Conservation (phyloP, 1,140 invertebrate species). For the Leptoteleia sp. region DNA sequence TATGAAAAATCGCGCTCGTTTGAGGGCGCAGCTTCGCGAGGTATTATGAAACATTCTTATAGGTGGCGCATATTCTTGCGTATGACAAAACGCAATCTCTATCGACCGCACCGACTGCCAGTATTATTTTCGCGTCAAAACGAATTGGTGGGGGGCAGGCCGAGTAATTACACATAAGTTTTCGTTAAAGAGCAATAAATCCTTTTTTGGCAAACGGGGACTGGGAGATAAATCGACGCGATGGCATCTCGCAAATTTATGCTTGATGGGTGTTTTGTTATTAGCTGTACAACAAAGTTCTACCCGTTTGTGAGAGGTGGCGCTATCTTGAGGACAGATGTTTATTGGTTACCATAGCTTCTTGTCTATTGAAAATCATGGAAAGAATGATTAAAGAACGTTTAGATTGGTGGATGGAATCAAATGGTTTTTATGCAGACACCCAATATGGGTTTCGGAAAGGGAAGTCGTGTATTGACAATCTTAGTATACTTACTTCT, state of each 20-base stretch:
- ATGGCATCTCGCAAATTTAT: constrained; percentile 26
- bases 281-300: too few relatives aligned
- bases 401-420: not conserved
- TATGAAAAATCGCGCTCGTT: constrained; percentile 53
- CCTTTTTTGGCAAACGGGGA: constrained; percentile 46
- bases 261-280: not conserved
- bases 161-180: constrained; percentile 19
- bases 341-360: too few relatives aligned
- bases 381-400: too few relatives aligned
- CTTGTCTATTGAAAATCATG: too few relatives aligned
- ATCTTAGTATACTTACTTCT: not conserved
- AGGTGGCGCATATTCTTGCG: constrained; percentile 29
- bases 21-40: constrained; percentile 28
- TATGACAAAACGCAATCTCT: constrained; percentile 49
- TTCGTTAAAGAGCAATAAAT: constrained; percentile 20
- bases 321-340: too few relatives aligned
- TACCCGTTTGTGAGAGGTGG: too few relatives aligned
- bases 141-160: too few relatives aligned
- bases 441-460: not conserved
- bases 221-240: constrained; percentile 2
- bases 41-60: constrained; percentile 35
- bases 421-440: not conserved
- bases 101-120: constrained; percentile 16
- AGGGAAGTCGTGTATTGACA: not conserved
- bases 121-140: constrained; percentile 35